A percentile compares a stretch with the other conserved stretches of the same genome.
phyloP scores from a whole-genome alignment of 2,888 invertebrate species.

The Agriopis leucophaearia region DNA sequence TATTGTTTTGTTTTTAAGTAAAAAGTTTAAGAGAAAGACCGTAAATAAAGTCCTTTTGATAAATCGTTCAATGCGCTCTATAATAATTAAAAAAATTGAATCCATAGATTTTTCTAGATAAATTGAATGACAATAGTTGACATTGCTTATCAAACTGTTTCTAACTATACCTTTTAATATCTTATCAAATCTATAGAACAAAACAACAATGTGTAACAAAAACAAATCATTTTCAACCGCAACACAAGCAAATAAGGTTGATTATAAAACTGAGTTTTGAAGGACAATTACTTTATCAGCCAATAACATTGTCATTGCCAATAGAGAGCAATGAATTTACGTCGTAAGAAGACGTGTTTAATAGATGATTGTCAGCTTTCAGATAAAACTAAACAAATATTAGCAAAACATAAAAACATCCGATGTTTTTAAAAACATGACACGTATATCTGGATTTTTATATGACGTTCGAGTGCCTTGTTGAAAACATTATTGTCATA shows the following conservation, averaged over 20 bases:
- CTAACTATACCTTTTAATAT: not conserved
- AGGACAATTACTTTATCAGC: conserved; percentile 4
- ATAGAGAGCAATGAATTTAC: not conserved
- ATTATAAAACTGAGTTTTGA: not conserved
- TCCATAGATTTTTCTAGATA: not conserved
- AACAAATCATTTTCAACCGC: conserved; percentile 1
- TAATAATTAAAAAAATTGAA: too few species aligned
- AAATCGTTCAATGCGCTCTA: too few species aligned
- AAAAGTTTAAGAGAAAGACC: too few species aligned
- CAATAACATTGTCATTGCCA: conserved; percentile 13
- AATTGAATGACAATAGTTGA: not conserved
- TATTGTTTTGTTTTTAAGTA: too few species aligned
- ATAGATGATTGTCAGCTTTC: not conserved
- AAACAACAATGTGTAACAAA: not conserved
- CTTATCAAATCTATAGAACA: conserved; percentile 1
- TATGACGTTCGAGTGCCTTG: not conserved
- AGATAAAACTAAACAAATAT: conserved; percentile 8
- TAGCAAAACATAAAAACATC: conserved; percentile 10
- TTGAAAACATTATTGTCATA: not conserved
- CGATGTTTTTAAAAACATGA: not conserved
- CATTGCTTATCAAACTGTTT: not conserved
- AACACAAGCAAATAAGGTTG: not conserved
- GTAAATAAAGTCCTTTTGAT: too few species aligned
- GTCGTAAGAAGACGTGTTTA: not conserved
- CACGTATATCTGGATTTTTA: not conserved